Evolutionary conservation across 2,797 vertebrate genomes (phyloP).

Genomic region (Macropus fuliginosus): DNA sequence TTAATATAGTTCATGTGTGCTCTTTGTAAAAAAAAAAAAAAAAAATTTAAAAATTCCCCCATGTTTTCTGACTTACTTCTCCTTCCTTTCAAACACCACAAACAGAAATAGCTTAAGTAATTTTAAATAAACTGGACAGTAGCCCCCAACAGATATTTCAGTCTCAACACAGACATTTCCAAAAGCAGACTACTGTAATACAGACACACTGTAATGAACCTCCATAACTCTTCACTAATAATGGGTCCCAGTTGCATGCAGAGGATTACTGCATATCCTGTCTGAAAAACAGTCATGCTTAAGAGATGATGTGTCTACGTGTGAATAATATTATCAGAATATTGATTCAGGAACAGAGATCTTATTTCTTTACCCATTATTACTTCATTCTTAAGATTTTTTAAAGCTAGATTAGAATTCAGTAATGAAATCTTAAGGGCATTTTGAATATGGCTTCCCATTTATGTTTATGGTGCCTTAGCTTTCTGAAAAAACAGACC

Average conservation of each 20-base stretch:
- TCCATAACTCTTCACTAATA: conserved; percentile 72
- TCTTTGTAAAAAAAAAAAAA: not conserved
- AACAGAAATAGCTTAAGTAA: conserved; percentile 36
- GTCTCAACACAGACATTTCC: conserved; percentile 28
- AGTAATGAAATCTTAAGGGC: conserved; percentile 27
- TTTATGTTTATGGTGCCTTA: conserved; percentile 32
- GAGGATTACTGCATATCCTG: conserved; percentile 33
- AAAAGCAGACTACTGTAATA: conserved; percentile 49
- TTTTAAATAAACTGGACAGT: conserved; percentile 50
- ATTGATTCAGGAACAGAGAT: conserved; percentile 53
- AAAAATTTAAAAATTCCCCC: not conserved
- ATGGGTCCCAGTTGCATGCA: conserved; percentile 52
- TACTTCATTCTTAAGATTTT: conserved; percentile 43
- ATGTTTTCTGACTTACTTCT: not conserved
- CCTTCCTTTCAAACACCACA: conserved; percentile 21
- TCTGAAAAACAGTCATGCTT: conserved; percentile 34
- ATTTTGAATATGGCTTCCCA: conserved; percentile 47
- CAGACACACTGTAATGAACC: conserved; percentile 49
- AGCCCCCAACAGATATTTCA: conserved; percentile 36
- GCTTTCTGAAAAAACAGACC: conserved; percentile 51
- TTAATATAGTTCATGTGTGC: not conserved
- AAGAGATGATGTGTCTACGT: conserved; percentile 36
- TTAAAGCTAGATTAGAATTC: conserved; percentile 34
- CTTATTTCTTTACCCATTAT: conserved; percentile 26
- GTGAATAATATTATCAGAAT: conserved; percentile 43